Percentiles rank a stretch among this genome's conserved stretches.
phyloP scores from a whole-genome alignment of 2,888 invertebrate genomes.

The Ametastegia equiseti region DNA sequence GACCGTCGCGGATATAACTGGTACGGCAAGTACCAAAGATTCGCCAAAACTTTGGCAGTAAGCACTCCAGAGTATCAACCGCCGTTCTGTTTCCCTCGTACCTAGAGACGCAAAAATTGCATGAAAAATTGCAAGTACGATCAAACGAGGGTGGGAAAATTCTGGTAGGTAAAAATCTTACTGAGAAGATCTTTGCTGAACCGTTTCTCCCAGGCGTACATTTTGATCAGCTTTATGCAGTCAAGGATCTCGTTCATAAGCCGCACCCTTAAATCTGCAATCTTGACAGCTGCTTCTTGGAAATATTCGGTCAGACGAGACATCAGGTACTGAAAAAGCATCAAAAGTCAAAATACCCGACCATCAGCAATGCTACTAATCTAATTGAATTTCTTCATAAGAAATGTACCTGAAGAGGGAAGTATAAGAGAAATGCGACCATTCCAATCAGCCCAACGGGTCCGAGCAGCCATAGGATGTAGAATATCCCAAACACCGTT shows the following conservation, averaged over 20 bases:
- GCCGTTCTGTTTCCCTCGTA: slow-evolving; percentile 77
- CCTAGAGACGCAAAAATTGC: too few relatives aligned
- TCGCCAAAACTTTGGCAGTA: slow-evolving; percentile 80
- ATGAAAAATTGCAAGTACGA: too few relatives aligned
- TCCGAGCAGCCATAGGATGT: slow-evolving; percentile 77
- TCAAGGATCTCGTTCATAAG: slow-evolving; percentile 69
- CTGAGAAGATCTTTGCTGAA: slow-evolving; percentile 77
- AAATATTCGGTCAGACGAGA: slow-evolving; percentile 74
- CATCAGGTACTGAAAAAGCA: slow-evolving; percentile 73
- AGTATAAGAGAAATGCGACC: slow-evolving; percentile 77
- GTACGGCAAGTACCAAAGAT: slow-evolving; percentile 80
- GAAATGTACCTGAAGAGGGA: slow-evolving; percentile 79
- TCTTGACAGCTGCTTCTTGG: slow-evolving; percentile 60
- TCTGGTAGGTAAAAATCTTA: slow-evolving; percentile 50
- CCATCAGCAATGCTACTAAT: too few relatives aligned
- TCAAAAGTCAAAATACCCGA: background rate
- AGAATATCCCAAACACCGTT: slow-evolving; percentile 76
- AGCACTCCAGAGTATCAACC: slow-evolving; percentile 77
- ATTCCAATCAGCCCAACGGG: slow-evolving; percentile 78
- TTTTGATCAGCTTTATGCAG: slow-evolving; percentile 80
- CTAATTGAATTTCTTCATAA: too few relatives aligned
- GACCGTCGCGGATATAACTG: slow-evolving; percentile 79
- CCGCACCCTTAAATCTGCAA: slow-evolving; percentile 74
- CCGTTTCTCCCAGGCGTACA: slow-evolving; percentile 82
- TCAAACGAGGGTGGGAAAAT: too few relatives aligned